A percentile compares a stretch with the other conserved stretches of the same genome.
Evolutionary conservation across 1,140 invertebrate species (phyloP).

Genomic region (Lepidotrigona ventralis): DNA sequence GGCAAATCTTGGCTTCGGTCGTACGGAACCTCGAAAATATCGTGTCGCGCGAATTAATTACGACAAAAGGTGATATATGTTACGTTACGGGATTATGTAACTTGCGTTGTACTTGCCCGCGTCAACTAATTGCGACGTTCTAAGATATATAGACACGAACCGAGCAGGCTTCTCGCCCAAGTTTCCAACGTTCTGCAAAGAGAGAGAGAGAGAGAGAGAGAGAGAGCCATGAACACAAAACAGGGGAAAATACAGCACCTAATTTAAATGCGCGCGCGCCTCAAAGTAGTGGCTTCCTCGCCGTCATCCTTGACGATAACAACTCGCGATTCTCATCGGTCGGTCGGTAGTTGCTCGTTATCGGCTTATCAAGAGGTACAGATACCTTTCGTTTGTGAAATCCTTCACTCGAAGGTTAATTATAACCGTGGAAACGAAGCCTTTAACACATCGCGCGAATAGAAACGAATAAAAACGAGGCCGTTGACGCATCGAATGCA

Average conservation of each 20-base stretch:
- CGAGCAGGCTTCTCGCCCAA: conserved; percentile 22
- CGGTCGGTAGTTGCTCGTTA: not conserved
- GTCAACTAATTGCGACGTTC: conserved; percentile 57
- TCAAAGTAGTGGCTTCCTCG: conserved; percentile 9
- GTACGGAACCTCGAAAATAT: conserved; percentile 12
- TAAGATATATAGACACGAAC: conserved; percentile 31
- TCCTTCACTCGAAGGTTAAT: not conserved
- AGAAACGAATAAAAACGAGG: no score
- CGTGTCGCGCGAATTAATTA: conserved; percentile 41
- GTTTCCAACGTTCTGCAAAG: conserved; percentile 32
- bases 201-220: no score
- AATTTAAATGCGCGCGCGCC: conserved; percentile 35
- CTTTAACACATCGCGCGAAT: no score
- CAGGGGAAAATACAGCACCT: conserved; percentile 19
- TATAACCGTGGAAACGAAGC: not conserved
- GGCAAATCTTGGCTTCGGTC: conserved; percentile 12
- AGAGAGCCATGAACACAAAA: not conserved
- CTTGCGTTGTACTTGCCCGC: conserved; percentile 44
- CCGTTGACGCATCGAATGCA: not conserved
- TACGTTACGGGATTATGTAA: conserved; percentile 52
- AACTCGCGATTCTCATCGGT: not conserved
- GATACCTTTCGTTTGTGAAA: not conserved
- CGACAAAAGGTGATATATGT: conserved; percentile 44
- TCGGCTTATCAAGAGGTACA: not conserved
- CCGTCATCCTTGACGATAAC: not conserved